These are phyloP conservation scores for Nasonovia ribisnigri DNA, from an alignment of 2,888 invertebrate genomes.

Conservation along the genomic window DNA sequence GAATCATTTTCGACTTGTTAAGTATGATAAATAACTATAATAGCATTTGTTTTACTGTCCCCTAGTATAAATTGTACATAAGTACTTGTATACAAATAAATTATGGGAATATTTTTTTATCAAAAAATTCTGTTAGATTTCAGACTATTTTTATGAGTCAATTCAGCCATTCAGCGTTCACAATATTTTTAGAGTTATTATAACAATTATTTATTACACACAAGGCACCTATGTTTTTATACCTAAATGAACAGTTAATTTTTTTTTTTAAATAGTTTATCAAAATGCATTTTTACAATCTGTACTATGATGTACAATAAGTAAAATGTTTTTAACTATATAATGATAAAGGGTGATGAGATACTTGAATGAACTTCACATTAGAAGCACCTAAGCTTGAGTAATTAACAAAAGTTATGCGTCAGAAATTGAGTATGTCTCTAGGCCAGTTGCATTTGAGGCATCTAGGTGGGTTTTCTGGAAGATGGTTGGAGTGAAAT, in stretches of 20 bases:
- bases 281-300: too few relatives aligned
- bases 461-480: too few relatives aligned
- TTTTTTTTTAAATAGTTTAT: too few relatives aligned
- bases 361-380: too few relatives aligned
- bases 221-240: neutral
- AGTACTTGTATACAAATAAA: neutral
- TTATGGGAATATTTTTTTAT: neutral
- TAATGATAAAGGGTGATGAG: too few relatives aligned
- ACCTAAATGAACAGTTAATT: neutral
- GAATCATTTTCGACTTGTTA: neutral
- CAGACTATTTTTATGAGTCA: neutral
- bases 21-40: neutral
- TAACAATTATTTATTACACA: neutral
- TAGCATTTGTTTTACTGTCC: neutral
- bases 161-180: neutral
- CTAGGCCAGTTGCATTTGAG: too few relatives aligned
- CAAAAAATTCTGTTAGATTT: neutral
- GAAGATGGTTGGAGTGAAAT: too few relatives aligned
- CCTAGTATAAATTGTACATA: neutral
- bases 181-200: neutral
- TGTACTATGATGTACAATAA: too few relatives aligned
- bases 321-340: too few relatives aligned
- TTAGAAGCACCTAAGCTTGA: too few relatives aligned
- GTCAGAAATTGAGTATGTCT: too few relatives aligned
- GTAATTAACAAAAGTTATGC: too few relatives aligned